These are phyloP conservation scores for Bruchidius siliquastri DNA, from an alignment of 2,888 invertebrate species.

Conservation along the genomic window DNA sequence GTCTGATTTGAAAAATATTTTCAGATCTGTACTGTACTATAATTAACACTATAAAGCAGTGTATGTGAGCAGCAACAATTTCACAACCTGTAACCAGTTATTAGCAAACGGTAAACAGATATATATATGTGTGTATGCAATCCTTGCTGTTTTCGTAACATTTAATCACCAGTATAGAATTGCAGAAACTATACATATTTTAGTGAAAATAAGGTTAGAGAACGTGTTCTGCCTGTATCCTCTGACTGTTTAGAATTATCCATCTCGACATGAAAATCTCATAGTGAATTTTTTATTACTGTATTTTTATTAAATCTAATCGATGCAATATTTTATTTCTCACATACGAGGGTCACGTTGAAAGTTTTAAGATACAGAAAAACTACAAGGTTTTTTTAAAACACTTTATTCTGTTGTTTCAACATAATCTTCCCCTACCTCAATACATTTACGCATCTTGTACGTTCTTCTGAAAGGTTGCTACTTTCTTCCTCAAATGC, in stretches of 20 bases:
- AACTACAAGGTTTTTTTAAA: too few relatives aligned
- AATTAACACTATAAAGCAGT: neutral
- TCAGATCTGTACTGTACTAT: neutral
- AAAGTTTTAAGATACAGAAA: too few relatives aligned
- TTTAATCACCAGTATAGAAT: neutral
- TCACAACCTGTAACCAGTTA: neutral
- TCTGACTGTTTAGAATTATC: neutral
- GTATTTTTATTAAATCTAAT: too few relatives aligned
- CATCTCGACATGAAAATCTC: neutral
- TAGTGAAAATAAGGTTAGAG: neutral
- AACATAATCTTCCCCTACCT: too few relatives aligned
- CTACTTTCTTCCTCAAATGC: too few relatives aligned
- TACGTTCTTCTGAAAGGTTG: too few relatives aligned
- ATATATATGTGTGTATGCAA: neutral
- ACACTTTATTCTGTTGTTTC: too few relatives aligned
- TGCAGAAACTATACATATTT: neutral
- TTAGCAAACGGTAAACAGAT: neutral
- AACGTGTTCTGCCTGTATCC: neutral
- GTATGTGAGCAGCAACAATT: neutral
- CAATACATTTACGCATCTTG: too few relatives aligned
- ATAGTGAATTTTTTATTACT: neutral
- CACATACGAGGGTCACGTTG: too few relatives aligned
- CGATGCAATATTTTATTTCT: too few relatives aligned
- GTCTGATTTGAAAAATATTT: neutral
- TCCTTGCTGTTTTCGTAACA: neutral